phyloP scores from a whole-genome alignment of 2,113 vertebrate species.

The Mobula hypostoma region DNA sequence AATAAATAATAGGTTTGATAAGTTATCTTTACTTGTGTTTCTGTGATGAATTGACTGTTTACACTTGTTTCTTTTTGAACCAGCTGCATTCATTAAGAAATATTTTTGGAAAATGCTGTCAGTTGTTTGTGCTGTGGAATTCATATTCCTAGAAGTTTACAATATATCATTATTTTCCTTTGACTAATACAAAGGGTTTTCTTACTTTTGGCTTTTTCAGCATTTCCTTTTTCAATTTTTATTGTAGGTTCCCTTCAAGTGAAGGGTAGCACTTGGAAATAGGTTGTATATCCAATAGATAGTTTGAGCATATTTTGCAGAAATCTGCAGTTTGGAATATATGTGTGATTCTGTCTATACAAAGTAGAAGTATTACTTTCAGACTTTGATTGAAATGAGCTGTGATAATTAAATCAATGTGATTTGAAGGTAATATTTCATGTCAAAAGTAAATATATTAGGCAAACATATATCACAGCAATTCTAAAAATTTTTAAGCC shows the following conservation, averaged over 20 bases:
- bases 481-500: not conserved
- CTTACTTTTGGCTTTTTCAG: not conserved
- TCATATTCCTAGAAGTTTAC: not conserved
- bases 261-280: not conserved
- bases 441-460: not conserved
- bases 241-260: not conserved
- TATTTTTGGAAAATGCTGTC: not conserved
- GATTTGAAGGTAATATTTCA: not conserved
- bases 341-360: not conserved
- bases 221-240: not conserved
- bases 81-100: not conserved
- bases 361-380: not conserved
- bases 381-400: not conserved
- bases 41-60: slow-evolving; percentile 1
- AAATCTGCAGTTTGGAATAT: not conserved
- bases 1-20: not conserved
- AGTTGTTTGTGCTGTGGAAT: slow-evolving; percentile 7
- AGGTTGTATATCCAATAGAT: not conserved
- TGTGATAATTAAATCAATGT: not conserved
- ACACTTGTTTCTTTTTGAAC: slow-evolving; percentile 15
- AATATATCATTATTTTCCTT: slow-evolving; percentile 5
- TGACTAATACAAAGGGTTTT: not conserved
- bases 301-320: not conserved
- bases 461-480: not conserved
- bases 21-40: slow-evolving; percentile 2